Conservation (phyloP, 2,113 vertebrate genomes). For the Neodon shergylaensis region DNA sequence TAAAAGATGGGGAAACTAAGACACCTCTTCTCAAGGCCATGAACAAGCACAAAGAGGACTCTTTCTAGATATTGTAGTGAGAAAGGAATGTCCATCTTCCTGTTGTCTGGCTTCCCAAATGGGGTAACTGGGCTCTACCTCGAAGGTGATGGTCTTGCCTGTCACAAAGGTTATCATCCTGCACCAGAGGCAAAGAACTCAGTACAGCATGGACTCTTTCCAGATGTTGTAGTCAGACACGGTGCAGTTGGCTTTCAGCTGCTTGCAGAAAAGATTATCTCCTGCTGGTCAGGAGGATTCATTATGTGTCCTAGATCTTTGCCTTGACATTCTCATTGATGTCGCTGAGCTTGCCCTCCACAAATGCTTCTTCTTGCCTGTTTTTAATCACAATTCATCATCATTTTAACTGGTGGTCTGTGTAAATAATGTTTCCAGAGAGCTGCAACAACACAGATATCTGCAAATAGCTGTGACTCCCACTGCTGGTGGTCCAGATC, state of each 20-base stretch:
- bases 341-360: not conserved
- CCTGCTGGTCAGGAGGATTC: not conserved
- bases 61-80: not conserved
- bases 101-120: not conserved
- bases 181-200: not conserved
- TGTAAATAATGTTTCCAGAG: not conserved
- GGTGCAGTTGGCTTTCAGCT: not conserved
- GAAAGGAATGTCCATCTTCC: not conserved
- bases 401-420: not conserved
- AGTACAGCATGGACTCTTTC: not conserved
- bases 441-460: not conserved
- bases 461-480: not conserved
- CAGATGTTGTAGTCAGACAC: not conserved
- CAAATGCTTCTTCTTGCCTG: not conserved
- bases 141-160: not conserved
- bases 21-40: not conserved
- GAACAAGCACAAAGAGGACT: not conserved
- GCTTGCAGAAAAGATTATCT: not conserved
- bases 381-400: not conserved
- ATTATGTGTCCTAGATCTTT: not conserved
- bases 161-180: not conserved
- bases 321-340: not conserved
- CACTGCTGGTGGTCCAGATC: no score
- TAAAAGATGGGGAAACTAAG: not conserved
- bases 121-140: not conserved